These are phyloP conservation scores for Morpho achilles DNA, from an alignment of 2,888 invertebrate species.

Conservation along the genomic window DNA sequence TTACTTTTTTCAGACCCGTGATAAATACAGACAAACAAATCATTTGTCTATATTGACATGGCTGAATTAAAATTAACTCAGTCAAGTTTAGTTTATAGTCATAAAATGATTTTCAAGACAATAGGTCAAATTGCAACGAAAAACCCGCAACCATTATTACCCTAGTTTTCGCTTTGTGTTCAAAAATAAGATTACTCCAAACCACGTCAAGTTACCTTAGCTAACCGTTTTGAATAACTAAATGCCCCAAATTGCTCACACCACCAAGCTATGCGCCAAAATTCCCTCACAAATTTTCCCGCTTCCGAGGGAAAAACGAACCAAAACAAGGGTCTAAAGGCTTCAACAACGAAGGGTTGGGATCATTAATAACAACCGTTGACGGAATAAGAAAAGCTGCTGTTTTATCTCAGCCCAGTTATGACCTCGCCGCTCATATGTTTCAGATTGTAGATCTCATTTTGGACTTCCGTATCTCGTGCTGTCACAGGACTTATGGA, in stretches of 20 bases:
- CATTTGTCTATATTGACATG: too few species aligned
- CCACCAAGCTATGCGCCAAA: constrained; percentile 26
- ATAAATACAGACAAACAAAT: too few species aligned
- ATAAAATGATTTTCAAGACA: too few species aligned
- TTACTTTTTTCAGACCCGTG: too few species aligned
- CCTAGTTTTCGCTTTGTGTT: too few species aligned
- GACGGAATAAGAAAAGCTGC: constrained; percentile 56
- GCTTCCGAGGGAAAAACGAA: constrained; percentile 31
- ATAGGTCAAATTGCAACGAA: too few species aligned
- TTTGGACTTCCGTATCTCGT: background rate
- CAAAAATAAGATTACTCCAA: too few species aligned
- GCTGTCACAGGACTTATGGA: background rate
- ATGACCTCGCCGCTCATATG: constrained; percentile 5
- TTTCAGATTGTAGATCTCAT: constrained; percentile 3
- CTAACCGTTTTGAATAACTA: constrained; percentile 1
- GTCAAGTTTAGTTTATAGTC: too few species aligned
- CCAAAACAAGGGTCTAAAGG: constrained; percentile 51
- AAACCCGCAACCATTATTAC: too few species aligned
- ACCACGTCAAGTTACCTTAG: background rate
- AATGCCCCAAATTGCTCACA: constrained; percentile 9
- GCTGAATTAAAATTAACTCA: too few species aligned
- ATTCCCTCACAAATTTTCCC: constrained; percentile 34
- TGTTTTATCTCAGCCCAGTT: constrained; percentile 38
- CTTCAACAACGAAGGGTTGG: constrained; percentile 48
- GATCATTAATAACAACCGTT: constrained; percentile 62